Conservation (phyloP, 2,888 invertebrate species). For the Disparrhopalites patrizii region DNA sequence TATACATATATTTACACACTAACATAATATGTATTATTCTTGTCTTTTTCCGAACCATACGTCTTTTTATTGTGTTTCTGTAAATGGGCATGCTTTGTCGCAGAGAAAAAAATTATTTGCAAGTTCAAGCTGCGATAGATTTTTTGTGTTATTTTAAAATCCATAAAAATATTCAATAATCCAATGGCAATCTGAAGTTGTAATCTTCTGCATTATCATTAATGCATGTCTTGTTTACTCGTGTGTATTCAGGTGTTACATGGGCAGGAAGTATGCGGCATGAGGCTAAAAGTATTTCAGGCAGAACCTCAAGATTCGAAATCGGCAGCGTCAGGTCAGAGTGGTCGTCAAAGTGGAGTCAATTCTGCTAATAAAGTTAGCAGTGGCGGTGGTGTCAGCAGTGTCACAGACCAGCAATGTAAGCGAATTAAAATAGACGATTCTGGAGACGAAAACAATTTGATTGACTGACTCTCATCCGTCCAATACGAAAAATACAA, state of each 20-base stretch:
- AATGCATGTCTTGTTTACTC: constrained; percentile 8
- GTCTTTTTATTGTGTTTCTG: no score
- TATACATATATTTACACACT: no score
- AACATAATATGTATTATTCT: no score
- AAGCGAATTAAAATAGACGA: constrained; percentile 48
- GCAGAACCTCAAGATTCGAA: constrained; percentile 61
- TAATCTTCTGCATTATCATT: no score
- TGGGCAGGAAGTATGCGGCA: constrained; percentile 81
- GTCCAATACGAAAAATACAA: background rate
- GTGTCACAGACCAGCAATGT: constrained; percentile 48
- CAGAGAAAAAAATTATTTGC: no score
- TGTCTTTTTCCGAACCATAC: no score
- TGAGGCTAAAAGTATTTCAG: constrained; percentile 80
- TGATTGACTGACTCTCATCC: constrained; percentile 22
- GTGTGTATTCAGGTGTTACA: constrained; percentile 60
- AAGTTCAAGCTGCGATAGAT: no score
- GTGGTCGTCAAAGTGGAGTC: constrained; percentile 21
- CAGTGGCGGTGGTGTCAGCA: constrained; percentile 29
- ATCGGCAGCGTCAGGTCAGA: constrained; percentile 19
- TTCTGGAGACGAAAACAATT: constrained; percentile 26
- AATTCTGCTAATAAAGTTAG: constrained; percentile 25
- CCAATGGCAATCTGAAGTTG: no score
- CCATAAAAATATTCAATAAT: background rate
- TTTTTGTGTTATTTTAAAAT: background rate
- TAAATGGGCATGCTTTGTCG: no score